A percentile compares a stretch with the other conserved stretches of the same genome.
These are phyloP conservation scores for Calidris pugnax DNA, from an alignment of 2,113 vertebrate genomes.

Conservation along the genomic window DNA sequence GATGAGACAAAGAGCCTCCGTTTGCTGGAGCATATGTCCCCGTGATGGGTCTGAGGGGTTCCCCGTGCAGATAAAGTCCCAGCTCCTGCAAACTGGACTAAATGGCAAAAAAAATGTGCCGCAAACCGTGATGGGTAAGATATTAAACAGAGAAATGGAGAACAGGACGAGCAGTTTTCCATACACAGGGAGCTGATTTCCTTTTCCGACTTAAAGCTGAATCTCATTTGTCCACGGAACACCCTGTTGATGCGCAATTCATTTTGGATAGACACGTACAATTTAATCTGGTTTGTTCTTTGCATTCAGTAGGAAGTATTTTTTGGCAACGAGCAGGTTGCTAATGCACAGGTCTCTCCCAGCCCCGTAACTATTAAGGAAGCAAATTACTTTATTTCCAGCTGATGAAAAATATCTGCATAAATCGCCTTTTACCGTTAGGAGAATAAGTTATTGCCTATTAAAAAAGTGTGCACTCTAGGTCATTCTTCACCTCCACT, in stretches of 20 bases:
- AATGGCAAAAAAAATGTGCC: background rate
- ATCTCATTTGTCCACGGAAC: background rate
- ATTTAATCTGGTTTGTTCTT: background rate
- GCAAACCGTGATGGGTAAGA: background rate
- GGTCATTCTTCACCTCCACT: background rate
- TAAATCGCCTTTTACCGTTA: background rate
- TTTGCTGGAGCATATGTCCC: background rate
- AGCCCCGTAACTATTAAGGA: background rate
- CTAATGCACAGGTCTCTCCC: background rate
- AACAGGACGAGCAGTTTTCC: background rate
- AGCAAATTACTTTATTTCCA: background rate
- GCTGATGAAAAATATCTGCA: background rate
- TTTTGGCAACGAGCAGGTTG: background rate
- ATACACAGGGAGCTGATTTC: background rate
- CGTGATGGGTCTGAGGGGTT: background rate
- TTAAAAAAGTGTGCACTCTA: background rate
- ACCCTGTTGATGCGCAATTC: background rate
- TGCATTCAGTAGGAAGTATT: background rate
- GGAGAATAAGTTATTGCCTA: background rate
- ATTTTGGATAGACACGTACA: background rate
- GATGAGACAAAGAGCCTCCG: background rate
- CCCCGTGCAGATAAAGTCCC: background rate
- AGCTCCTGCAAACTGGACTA: background rate
- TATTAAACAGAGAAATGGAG: background rate
- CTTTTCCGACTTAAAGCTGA: background rate